Evolutionary conservation across 1,140 invertebrate species (phyloP).

Genomic region (Drosophila bocki): DNA sequence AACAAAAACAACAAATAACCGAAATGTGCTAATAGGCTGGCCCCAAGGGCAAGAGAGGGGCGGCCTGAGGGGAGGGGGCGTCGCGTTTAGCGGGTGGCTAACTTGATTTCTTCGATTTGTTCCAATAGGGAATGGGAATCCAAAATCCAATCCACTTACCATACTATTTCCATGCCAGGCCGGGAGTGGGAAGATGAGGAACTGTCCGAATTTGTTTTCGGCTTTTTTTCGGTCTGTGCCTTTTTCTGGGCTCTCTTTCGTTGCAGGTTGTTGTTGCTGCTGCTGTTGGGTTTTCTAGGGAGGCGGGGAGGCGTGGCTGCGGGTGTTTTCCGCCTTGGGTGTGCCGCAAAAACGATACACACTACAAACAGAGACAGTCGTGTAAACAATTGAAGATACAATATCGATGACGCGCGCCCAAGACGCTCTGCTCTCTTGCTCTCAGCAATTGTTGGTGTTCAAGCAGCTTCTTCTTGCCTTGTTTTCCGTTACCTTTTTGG

Average conservation of each 20-base stretch:
- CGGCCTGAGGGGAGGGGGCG: neutral
- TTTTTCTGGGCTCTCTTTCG: constrained; percentile 5
- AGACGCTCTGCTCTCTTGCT: constrained; percentile 22
- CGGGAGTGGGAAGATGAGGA: constrained; percentile 24
- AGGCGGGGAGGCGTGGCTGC: constrained; percentile 10
- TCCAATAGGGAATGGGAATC: constrained; percentile 7
- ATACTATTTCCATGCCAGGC: constrained; percentile 43
- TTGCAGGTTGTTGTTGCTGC: constrained; percentile 13
- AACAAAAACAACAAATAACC: constrained; percentile 45
- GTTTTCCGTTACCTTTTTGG: constrained; percentile 31
- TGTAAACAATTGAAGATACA: constrained; percentile 45
- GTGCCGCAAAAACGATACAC: constrained; percentile 39
- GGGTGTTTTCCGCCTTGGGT: constrained; percentile 28
- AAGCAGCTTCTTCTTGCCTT: constrained; percentile 15
- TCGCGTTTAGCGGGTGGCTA: constrained; percentile 33
- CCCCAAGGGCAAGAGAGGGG: constrained; percentile 24
- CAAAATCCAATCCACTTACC: constrained; percentile 35
- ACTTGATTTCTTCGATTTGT: constrained; percentile 30
- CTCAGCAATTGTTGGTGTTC: constrained; percentile 7
- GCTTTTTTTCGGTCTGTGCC: neutral
- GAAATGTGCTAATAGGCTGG: constrained; percentile 36
- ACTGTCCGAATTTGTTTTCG: constrained; percentile 5
- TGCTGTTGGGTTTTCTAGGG: neutral
- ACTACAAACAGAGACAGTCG: constrained; percentile 17
- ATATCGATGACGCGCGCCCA: constrained; percentile 44